Evolutionary conservation across 2,113 vertebrate species (phyloP), one percentile per base, ranked within the genome.

Genomic region (Puma concolor): DNA sequence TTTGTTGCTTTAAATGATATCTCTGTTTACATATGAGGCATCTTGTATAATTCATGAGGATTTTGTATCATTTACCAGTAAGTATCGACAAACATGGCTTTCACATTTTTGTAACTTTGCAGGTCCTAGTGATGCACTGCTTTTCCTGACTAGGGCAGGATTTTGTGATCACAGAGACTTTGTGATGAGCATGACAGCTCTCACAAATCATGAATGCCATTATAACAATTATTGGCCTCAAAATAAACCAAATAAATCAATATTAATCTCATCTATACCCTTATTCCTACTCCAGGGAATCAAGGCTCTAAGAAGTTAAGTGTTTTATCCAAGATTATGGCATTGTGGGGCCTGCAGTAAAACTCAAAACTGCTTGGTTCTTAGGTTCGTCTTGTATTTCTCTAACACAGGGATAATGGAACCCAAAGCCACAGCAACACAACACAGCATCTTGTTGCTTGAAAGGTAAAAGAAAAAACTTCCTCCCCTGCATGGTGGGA

Each of bases 101-200:
- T 87, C 38, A 2, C 4, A 1, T 95, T 93, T 52, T 83, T 85
- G 85, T 54, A 94, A 79, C 38, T 81, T 87, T 38, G 63, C 12
- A 44, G 52, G 91, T 97, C 71, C 77, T 25, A 4, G 94, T 0
- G 57, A 64, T 52, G n/a, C 79, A 33, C 71, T 25, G 29, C 27
- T 0, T 29, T 25, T 41, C 96, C 31, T 11, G 52, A 27, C 48
- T 31, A 80, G 97, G 97, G 91, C 91, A 96, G 95, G 90, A 95
- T 86, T 91, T 82, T 0, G 5, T 67, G 76, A n/a, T 87, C 36
- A 9, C 41, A 44, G 74, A 0, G 91, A 95, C 81, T 72, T 97
- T 44, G 95, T 97, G 98, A 98, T 98, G 98, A 98, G 98, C 93
- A 87, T 96, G 96, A 88, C 95, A 88, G 7, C 90, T 48, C 38